phyloP scores from a whole-genome alignment of 2,797 vertebrate genomes.

The Etheostoma perlongum region DNA sequence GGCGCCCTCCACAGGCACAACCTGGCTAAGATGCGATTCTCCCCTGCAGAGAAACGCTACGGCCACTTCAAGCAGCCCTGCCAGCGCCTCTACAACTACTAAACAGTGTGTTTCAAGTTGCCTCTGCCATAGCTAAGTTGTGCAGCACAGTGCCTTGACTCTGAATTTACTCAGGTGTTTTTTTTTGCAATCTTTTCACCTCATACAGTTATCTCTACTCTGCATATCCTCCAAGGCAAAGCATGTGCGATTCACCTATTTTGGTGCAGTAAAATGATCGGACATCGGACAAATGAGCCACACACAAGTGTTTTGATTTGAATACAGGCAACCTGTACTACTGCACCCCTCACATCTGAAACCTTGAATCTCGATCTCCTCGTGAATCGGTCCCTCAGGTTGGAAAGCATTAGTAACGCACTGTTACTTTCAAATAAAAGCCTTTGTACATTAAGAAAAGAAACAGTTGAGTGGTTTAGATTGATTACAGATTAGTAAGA shows the following conservation, averaged over 20 bases:
- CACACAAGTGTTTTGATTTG: constrained; percentile 5
- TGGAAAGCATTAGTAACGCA: constrained; percentile 11
- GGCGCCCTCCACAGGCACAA: constrained; percentile 82
- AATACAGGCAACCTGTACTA: constrained; percentile 23
- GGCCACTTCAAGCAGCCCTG: constrained; percentile 83
- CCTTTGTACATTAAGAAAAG: constrained; percentile 7
- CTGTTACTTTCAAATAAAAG: constrained; percentile 4
- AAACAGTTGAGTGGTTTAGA: constrained; percentile 19
- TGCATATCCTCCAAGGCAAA: neutral
- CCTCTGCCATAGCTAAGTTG: neutral
- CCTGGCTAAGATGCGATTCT: constrained; percentile 73
- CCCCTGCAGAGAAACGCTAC: constrained; percentile 64
- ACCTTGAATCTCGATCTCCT: constrained; percentile 8
- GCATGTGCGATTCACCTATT: constrained; percentile 9
- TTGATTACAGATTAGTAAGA: constrained; percentile 7
- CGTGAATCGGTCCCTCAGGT: constrained; percentile 6
- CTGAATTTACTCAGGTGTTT: constrained; percentile 39
- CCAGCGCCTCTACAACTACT: constrained; percentile 84
- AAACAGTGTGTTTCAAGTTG: constrained; percentile 31
- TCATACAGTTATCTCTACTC: constrained; percentile 2
- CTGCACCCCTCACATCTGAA: constrained; percentile 25
- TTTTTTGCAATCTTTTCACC: neutral
- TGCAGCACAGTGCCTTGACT: constrained; percentile 16
- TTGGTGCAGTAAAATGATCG: constrained; percentile 2
- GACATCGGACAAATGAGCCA: neutral